Conservation (phyloP, 1,140 invertebrate species). For the Panulirus ornatus region DNA sequence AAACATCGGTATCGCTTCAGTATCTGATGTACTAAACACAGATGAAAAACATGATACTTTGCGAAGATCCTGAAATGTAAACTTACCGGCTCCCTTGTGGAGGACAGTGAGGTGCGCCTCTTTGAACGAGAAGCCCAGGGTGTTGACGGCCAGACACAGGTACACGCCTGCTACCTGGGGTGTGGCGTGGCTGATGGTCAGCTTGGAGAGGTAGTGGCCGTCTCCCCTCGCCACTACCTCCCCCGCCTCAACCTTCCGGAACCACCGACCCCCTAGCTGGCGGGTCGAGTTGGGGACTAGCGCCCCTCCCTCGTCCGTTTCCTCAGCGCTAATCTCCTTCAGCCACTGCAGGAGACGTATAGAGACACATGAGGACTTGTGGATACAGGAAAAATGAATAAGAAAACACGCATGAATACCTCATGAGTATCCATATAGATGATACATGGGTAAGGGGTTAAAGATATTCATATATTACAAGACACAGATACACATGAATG, state of each 20-base stretch:
- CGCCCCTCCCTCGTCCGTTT: neutral
- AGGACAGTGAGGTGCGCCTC: conserved; percentile 62
- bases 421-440: too few species aligned
- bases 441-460: too few species aligned
- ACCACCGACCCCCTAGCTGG: conserved; percentile 36
- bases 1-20: neutral
- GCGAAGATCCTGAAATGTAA: too few species aligned
- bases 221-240: conserved; percentile 49
- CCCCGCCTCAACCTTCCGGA: conserved; percentile 36
- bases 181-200: conserved; percentile 46
- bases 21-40: neutral
- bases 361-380: neutral
- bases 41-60: neutral
- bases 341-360: conserved; percentile 45
- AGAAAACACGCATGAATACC: too few species aligned
- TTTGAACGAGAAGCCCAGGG: conserved; percentile 53
- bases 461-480: too few species aligned
- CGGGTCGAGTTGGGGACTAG: conserved; percentile 26
- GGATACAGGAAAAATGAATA: neutral
- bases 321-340: conserved; percentile 48
- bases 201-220: conserved; percentile 48
- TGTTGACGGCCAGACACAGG: conserved; percentile 56
- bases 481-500: neutral
- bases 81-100: conserved; percentile 12
- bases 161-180: conserved; percentile 46